Evolutionary conservation across 2,797 vertebrate genomes (phyloP).

Genomic region (Acanthis flammea): DNA sequence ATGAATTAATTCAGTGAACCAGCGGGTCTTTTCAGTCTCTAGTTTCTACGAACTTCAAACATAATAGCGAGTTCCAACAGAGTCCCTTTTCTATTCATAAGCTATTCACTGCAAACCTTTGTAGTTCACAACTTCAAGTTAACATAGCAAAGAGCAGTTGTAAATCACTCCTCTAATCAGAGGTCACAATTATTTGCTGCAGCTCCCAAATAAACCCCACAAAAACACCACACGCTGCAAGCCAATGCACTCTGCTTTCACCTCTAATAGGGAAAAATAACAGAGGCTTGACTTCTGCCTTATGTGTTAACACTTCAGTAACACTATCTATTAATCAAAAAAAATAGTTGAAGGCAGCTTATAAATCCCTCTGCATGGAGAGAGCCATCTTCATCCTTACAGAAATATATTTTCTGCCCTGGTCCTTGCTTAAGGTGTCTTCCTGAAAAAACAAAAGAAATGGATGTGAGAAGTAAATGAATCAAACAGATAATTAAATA

Average conservation of each 20-base stretch:
- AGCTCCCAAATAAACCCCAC: not conserved
- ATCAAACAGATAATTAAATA: not conserved
- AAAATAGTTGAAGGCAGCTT: not conserved
- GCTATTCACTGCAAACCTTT: slow-evolving; percentile 53
- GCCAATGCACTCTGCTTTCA: not conserved
- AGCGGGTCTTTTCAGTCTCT: slow-evolving; percentile 32
- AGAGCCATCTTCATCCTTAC: not conserved
- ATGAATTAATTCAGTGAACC: slow-evolving; percentile 31
- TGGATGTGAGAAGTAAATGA: not conserved
- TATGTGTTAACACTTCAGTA: slow-evolving; percentile 17
- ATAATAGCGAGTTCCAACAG: slow-evolving; percentile 55
- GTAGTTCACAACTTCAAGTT: slow-evolving; percentile 51
- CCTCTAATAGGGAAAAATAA: slow-evolving; percentile 17
- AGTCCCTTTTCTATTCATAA: slow-evolving; percentile 50
- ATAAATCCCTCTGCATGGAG: not conserved
- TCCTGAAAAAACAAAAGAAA: not conserved
- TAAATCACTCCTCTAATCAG: slow-evolving; percentile 42
- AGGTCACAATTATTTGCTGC: slow-evolving; percentile 36
- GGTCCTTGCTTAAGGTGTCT: not conserved
- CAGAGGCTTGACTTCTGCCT: slow-evolving; percentile 12
- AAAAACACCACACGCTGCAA: not conserved
- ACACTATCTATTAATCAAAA: slow-evolving; percentile 20
- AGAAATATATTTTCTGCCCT: not conserved
- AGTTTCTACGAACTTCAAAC: slow-evolving; percentile 47
- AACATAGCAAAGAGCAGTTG: slow-evolving; percentile 45